Base-by-base conservation (phyloP, 2,888 invertebrate genomes). In the Cantharis rustica region DNA sequence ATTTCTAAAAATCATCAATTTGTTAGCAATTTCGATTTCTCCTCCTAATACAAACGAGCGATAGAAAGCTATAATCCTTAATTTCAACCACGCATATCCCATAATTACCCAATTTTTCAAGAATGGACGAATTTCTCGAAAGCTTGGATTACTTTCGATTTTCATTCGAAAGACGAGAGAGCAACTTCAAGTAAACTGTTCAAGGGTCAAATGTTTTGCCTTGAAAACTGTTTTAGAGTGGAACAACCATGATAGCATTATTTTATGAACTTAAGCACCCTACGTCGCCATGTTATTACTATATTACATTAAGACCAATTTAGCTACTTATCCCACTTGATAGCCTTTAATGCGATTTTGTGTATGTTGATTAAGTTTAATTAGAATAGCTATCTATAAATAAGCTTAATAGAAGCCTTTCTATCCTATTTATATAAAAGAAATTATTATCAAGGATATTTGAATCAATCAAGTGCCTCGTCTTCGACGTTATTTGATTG, bases 291-390 rank as follows among this genome's bases (percentile, higher is more conserved):
- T 47, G n/a, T 47, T 47, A 47, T 47, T 47, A 47, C 47, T 47
- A 47, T 47, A 47, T 47, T 47, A 47, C 47, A 47, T 47, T 47
- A 47, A 47, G 47, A 47, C 47, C 47, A 47, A 47, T 47, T 47
- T 47, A 47, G 47, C 47, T 47, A 47, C 47, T 47, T 47, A 47
- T 47, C 47, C 47, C 47, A 66, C 20, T 66, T 66, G 64, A 66
- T 66, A 20, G 16, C n/a, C 16, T 66, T 20, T 66, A 66, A 66
- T 66, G 20, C 64, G 64, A 66, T 66, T 66, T 66, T 20, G 64
- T 66, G 64, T 20, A 23, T 66, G 64, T 66, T 20, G 64, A 66
- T 66, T 66, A 66, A 66, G 64, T 66, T 66, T 66, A 66, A 66
- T 66, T 66, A 66, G 23, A 66, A 66, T 66, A 66, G 64, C 16